Base-by-base conservation (phyloP, 1,140 invertebrate genomes). In the Drosophila pandora region DNA sequence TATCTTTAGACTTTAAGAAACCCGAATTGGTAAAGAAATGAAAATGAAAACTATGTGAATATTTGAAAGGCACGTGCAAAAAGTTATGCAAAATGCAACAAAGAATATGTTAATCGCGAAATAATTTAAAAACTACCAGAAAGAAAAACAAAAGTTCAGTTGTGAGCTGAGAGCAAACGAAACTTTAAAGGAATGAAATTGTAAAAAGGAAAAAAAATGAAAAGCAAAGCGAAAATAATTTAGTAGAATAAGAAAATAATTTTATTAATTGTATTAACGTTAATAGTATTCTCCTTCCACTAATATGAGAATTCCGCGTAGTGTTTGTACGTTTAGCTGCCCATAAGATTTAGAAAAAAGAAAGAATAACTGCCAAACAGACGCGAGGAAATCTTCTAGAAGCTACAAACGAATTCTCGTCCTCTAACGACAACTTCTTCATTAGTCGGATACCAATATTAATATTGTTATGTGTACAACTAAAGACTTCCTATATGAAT, bases 341-440 rank as follows among this genome's bases (percentile, higher is more conserved):
- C 52, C 2, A n/a, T 17, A n/a, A 13, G n/a, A 12, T 25, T 49
- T 2, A 30, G 48, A 30, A 32, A 30, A 32, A 22, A 37, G 17
- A 9, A 13, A 48, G 48, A 34, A 61, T 12, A 75, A 80, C 76
- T 80, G 78, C 79, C 71, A 77, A 83, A 72, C 65, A 56, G 59
- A 71, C 32, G 55, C 39, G 57, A 63, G 21, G 37, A 45, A 47
- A 55, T 54, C 50, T 22, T 22, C 43, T 47, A 21, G 41, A 21
- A 71, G 65, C 85, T 89, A 89, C 85, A 85, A 89, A 85, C n/a
- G 52, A 80, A 91, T 90, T 91, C 90, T 91, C 90, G 80, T 90
- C 73, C 63, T 76, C 84, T 79, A 87, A 84, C 81, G 84, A 91
- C 92, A 92, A 91, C 92, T 92, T 92, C 92, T 92, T 92, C 92